A percentile compares a stretch with the other conserved stretches of the same genome.
Conservation (phyloP, 2,113 vertebrate genomes). For the Platichthys stellatus region DNA sequence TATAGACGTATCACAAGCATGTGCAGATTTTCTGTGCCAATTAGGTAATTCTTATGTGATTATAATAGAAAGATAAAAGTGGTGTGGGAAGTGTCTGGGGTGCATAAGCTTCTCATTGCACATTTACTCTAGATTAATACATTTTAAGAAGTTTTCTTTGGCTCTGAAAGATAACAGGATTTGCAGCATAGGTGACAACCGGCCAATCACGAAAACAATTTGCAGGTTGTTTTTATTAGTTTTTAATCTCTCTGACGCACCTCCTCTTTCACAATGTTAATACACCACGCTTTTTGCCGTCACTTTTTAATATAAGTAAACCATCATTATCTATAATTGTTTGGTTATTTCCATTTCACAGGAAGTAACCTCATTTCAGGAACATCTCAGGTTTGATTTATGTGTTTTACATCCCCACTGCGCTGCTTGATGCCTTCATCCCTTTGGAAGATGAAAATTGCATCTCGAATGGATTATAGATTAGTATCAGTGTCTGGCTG, state of each 20-base stretch:
- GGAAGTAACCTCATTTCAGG: conserved; percentile 18
- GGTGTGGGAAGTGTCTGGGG: background rate
- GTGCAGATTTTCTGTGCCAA: background rate
- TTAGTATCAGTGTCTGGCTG: conserved; percentile 49
- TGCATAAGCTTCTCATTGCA: background rate
- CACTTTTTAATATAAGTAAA: background rate
- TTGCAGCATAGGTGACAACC: conserved; percentile 3
- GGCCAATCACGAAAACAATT: background rate
- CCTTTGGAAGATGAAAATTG: conserved; percentile 32
- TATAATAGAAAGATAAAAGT: background rate
- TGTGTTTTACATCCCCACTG: conserved; percentile 26
- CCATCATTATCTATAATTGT: conserved; percentile 10
- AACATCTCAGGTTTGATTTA: conserved; percentile 33
- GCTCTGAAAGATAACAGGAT: background rate
- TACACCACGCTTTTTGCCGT: background rate
- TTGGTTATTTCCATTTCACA: conserved; percentile 23
- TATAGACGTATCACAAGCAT: background rate
- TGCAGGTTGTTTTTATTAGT: conserved; percentile 12
- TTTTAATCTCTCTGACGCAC: conserved; percentile 4
- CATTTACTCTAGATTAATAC: background rate
- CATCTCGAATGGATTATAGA: conserved; percentile 53
- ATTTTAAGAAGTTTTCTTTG: background rate
- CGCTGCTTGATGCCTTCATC: conserved; percentile 19
- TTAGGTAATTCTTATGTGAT: background rate
- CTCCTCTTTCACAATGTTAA: background rate